Conservation (phyloP, 2,888 invertebrate genomes). For the Euzophera pinguis region DNA sequence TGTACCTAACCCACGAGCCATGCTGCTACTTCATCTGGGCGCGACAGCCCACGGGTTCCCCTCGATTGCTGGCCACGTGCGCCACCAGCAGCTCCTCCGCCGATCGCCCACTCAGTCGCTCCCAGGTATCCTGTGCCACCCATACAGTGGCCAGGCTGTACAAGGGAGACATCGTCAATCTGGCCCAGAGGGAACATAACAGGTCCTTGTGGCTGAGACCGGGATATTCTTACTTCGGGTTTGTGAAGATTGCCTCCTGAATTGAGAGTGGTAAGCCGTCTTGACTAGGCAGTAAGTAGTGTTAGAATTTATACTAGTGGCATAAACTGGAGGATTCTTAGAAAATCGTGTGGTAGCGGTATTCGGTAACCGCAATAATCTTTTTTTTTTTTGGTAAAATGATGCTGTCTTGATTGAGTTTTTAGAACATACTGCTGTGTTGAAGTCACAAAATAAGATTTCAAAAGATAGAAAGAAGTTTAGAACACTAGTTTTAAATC, state of each 20-base stretch:
- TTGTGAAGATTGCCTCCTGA: slow-evolving; percentile 69
- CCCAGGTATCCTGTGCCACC: slow-evolving; percentile 62
- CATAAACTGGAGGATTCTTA: no score
- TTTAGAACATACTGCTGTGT: no score
- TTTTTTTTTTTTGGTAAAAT: no score
- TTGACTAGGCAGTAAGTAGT: no score
- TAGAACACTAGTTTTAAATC: no score
- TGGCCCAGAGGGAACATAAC: slow-evolving; percentile 62
- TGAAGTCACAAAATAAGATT: no score
- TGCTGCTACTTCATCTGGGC: slow-evolving; percentile 66
- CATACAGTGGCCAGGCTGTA: slow-evolving; percentile 56
- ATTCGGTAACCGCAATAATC: no score
- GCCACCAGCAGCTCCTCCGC: slow-evolving; percentile 58
- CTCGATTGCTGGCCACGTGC: slow-evolving; percentile 51
- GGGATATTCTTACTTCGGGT: slow-evolving; percentile 64
- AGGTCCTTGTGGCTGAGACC: slow-evolving; percentile 57
- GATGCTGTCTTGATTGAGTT: no score
- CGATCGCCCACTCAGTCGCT: slow-evolving; percentile 39
- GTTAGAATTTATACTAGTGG: no score
- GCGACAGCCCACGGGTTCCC: slow-evolving; percentile 29
- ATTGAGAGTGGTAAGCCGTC: no score
- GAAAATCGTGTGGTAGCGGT: no score
- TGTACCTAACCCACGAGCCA: slow-evolving; percentile 59
- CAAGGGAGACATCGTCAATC: slow-evolving; percentile 53
- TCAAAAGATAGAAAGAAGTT: no score